Conservation (phyloP, 1,140 invertebrate genomes). For the Leucophenga varia region DNA sequence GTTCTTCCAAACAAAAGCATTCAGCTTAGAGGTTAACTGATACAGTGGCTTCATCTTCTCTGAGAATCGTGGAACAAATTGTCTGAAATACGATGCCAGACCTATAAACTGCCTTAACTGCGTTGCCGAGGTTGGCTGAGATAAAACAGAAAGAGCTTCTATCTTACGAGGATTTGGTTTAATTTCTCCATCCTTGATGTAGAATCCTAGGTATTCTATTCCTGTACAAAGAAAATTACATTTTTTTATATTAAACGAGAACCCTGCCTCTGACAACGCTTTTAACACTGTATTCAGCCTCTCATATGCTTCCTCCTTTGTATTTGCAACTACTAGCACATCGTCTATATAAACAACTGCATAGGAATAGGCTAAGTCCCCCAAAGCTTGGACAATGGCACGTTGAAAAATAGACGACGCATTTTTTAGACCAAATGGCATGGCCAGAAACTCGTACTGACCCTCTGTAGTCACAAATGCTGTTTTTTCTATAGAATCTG, state of each 20-base stretch:
- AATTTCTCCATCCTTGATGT: slow-evolving; percentile 6
- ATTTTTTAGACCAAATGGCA: too few relatives aligned
- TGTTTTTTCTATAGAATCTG: slow-evolving; percentile 22
- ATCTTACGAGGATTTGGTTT: too few relatives aligned
- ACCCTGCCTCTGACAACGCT: slow-evolving; percentile 2
- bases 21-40: not conserved
- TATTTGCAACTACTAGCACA: too few relatives aligned
- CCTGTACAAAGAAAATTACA: slow-evolving; percentile 6
- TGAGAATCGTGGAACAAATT: not conserved
- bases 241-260: slow-evolving; percentile 2
- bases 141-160: too few relatives aligned
- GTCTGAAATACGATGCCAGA: slow-evolving; percentile 3
- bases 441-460: not conserved
- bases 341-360: too few relatives aligned
- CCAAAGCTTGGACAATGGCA: too few relatives aligned
- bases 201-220: slow-evolving; percentile 9
- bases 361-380: too few relatives aligned
- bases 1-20: not conserved
- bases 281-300: not conserved
- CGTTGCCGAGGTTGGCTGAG: too few relatives aligned
- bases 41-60: not conserved
- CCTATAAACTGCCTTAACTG: too few relatives aligned
- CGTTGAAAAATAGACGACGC: too few relatives aligned
- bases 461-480: slow-evolving; percentile 19
- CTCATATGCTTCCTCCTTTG: slow-evolving; percentile 3